Percentiles rank a stretch among this genome's conserved stretches.
phyloP scores from a whole-genome alignment of 2,888 invertebrate genomes.

The Caenorhabditis wallacei region DNA sequence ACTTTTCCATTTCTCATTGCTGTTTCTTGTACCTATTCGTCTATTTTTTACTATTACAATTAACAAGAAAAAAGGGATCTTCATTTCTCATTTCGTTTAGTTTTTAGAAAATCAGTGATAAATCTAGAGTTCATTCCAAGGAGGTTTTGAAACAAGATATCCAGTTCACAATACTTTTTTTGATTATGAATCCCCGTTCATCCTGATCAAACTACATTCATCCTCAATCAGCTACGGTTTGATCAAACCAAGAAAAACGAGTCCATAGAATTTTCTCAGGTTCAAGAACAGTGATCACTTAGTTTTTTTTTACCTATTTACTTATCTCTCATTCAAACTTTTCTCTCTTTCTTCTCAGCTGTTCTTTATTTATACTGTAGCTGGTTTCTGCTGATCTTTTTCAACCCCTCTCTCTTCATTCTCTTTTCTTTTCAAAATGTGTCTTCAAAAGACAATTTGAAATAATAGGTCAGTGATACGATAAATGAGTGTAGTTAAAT shows the following conservation, averaged over 20 bases:
- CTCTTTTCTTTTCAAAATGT: background rate
- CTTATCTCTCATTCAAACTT: background rate
- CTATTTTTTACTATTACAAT: conserved; percentile 31
- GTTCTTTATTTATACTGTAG: background rate
- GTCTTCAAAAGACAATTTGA: background rate
- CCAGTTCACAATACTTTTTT: too few species aligned
- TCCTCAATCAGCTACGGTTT: too few species aligned
- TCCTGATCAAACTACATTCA: too few species aligned
- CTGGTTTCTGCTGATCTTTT: background rate
- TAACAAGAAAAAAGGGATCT: background rate
- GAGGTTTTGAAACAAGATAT: too few species aligned
- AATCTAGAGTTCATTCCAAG: too few species aligned
- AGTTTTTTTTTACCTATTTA: background rate
- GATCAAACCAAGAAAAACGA: too few species aligned
- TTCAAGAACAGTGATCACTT: background rate
- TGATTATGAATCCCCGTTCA: background rate
- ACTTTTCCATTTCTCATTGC: conserved; percentile 19
- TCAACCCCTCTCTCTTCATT: background rate
- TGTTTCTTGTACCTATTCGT: conserved; percentile 28
- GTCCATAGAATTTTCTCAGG: too few species aligned
- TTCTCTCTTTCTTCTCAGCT: background rate
- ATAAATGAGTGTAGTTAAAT: background rate
- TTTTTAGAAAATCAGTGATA: background rate
- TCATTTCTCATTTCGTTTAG: background rate
- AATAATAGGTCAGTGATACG: background rate